Conservation (phyloP, 2,888 invertebrate species). For the Brachylomia viminalis region DNA sequence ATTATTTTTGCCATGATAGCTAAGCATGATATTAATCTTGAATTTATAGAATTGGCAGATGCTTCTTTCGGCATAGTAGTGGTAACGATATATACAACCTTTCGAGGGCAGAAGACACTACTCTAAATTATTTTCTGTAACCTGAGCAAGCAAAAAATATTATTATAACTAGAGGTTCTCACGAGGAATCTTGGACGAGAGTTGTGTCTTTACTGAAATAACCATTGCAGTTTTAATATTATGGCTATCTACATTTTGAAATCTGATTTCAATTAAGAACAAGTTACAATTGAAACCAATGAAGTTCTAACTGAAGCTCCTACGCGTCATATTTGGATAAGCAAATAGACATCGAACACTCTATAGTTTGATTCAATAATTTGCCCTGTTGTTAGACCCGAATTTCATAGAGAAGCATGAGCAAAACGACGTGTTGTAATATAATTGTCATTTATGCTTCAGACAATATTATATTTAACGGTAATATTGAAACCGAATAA, state of each 20-base stretch:
- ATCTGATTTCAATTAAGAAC: neutral
- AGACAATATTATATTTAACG: neutral
- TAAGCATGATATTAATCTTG: neutral
- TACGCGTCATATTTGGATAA: neutral
- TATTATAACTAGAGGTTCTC: fast-evolving
- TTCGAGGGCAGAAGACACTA: neutral
- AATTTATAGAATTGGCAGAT: neutral
- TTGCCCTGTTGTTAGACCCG: neutral
- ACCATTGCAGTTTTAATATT: neutral
- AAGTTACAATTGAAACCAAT: neutral
- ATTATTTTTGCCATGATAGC: too few relatives aligned
- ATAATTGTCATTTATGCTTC: neutral
- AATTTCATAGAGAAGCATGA: neutral
- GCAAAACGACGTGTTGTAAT: neutral
- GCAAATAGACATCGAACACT: neutral
- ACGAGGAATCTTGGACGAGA: neutral
- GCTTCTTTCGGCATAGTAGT: neutral
- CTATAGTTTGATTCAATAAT: neutral
- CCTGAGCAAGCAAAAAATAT: neutral
- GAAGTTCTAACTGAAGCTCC: neutral
- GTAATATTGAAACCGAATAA: too few relatives aligned
- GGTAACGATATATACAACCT: too few relatives aligned
- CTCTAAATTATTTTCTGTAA: neutral
- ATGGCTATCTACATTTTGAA: neutral
- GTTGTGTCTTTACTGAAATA: neutral